A percentile compares a stretch with the other conserved stretches of the same genome.
Conservation (phyloP, 2,888 invertebrate species). For the Andrena hattorfiana region DNA sequence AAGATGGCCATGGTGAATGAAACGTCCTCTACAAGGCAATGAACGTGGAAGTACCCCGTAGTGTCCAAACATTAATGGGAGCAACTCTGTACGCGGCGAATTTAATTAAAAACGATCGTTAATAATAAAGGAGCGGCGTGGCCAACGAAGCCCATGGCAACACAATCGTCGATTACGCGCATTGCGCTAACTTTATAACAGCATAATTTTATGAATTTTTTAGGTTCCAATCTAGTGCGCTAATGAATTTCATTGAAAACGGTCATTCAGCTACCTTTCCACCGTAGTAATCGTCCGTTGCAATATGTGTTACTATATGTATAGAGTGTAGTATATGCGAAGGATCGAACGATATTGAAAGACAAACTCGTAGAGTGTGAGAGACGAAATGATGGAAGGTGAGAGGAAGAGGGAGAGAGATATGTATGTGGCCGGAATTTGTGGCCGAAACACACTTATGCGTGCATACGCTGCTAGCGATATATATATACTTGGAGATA, state of each 20-base stretch:
- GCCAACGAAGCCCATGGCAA: no score
- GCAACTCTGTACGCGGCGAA: not conserved
- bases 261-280: conserved; percentile 9
- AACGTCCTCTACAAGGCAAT: not conserved
- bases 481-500: not conserved
- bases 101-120: not conserved
- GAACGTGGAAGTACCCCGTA: not conserved
- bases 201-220: conserved; percentile 24
- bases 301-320: conserved; percentile 11
- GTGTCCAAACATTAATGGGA: not conserved
- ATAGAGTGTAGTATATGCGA: not conserved
- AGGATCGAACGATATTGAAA: conserved; percentile 31
- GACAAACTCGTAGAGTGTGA: conserved; percentile 36
- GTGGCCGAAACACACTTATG: conserved; percentile 10
- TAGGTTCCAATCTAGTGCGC: conserved; percentile 16
- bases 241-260: conserved; percentile 42
- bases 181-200: not conserved
- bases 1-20: not conserved
- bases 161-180: not conserved
- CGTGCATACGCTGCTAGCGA: not conserved
- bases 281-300: conserved; percentile 37
- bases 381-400: not conserved
- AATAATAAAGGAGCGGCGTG: conserved; percentile 2
- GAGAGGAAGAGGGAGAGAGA: not conserved
- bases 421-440: conserved; percentile 5